Conservation (phyloP, 2,113 vertebrate genomes). For the Caretta caretta region DNA sequence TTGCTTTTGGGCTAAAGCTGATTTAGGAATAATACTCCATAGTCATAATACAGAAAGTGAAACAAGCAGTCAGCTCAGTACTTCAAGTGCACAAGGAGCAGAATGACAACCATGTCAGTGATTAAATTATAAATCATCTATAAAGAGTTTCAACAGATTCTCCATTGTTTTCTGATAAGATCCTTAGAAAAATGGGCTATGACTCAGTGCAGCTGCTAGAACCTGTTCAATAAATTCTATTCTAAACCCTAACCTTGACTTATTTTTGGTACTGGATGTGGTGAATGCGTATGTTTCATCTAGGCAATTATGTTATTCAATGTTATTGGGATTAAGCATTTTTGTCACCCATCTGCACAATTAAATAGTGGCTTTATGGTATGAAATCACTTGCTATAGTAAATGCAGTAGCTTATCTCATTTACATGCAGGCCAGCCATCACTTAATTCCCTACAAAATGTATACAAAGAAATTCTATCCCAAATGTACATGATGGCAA, state of each 20-base stretch:
- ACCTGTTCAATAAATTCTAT: neutral
- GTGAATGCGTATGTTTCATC: neutral
- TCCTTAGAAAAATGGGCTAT: neutral
- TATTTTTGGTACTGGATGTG: neutral
- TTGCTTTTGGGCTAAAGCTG: neutral
- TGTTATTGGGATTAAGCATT: neutral
- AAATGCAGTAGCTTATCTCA: neutral
- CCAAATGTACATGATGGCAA: conserved; percentile 44
- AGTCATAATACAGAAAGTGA: neutral
- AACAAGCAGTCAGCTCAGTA: neutral
- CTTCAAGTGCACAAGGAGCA: neutral
- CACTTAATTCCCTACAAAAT: neutral
- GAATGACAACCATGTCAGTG: neutral
- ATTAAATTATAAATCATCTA: neutral
- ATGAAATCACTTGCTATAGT: neutral
- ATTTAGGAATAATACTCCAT: neutral
- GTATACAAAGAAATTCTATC: conserved; percentile 3
- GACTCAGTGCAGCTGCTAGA: neutral
- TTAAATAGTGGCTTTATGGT: neutral
- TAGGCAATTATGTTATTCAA: neutral
- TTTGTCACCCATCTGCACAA: neutral
- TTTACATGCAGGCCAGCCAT: neutral
- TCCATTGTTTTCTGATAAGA: neutral
- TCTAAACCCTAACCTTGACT: neutral
- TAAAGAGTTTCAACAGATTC: neutral